phyloP scores from a whole-genome alignment of 2,113 vertebrate species.

The Gallinago jamesoni region DNA sequence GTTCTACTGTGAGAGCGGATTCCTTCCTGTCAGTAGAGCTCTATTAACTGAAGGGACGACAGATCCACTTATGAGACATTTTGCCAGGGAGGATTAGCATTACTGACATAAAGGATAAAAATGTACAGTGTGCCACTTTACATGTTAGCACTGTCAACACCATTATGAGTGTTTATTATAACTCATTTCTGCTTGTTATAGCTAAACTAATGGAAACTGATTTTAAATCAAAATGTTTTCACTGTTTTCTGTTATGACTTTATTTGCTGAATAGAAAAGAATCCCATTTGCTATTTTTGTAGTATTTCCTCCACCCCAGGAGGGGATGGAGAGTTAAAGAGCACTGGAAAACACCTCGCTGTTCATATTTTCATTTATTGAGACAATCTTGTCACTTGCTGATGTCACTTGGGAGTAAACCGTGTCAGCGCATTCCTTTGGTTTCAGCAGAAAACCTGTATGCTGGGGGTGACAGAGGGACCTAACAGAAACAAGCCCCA shows the following conservation, averaged over 20 bases:
- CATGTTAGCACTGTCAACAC: not conserved
- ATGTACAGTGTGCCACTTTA: not conserved
- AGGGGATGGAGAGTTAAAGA: not conserved
- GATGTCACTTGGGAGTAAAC: fast-evolving
- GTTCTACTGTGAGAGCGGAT: not conserved
- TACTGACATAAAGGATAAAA: not conserved
- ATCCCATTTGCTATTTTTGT: not conserved
- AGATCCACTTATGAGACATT: not conserved
- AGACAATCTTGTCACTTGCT: not conserved
- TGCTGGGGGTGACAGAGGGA: fast-evolving
- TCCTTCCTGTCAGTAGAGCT: not conserved
- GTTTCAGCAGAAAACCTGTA: fast-evolving
- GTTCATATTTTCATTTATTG: not conserved
- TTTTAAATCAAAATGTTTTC: not conserved
- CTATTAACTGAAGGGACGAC: not conserved
- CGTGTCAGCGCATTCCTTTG: fast-evolving
- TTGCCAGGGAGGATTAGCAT: not conserved
- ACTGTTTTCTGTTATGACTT: not conserved
- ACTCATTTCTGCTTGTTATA: not conserved
- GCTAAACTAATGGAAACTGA: not conserved
- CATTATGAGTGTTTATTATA: not conserved
- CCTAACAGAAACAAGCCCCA: fast-evolving
- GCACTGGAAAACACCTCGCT: not conserved
- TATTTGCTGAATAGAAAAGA: not conserved
- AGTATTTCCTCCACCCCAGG: not conserved